Evolutionary conservation across 2,888 invertebrate species (phyloP), one percentile per base, ranked within the genome.

Genomic region (Pyrochroa serraticornis): DNA sequence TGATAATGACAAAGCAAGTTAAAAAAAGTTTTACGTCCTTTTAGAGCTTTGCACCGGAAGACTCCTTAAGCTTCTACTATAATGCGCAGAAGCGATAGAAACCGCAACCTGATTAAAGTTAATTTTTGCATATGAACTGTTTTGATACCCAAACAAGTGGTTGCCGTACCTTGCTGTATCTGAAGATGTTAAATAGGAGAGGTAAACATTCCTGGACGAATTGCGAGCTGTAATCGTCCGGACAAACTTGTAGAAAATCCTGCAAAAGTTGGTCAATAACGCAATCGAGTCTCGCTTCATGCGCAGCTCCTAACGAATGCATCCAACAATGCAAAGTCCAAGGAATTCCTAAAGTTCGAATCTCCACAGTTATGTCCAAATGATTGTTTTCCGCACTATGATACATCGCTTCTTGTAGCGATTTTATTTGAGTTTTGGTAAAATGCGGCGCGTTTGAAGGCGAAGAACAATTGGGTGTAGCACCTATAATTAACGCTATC

Each of bases 321-420:
- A 93, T 93, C 95, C 95, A 96, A 67, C 93, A 93, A 76, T 95
- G 93, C 14, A 95, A 79, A 0, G 93, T 94, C 95, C 95, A 96
- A 2, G 92, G 90, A 7, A 95, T 90, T 30, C 94, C 93, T 46
- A 94, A 80, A 35, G 91, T 89, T 55, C 94, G 85, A 32, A 96
- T 82, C 75, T 95, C 95, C 71, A 95, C 83, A 0, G 95, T 94
- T 65, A 95, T 91, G 74, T 95, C 95, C 53, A 95, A 82, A 77
- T 94, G 91, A 71, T 93, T 93, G 75, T 92, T 93, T 79, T 95
- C 95, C 0, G 94, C 92, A 60, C 93, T 93, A 75, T 94, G 94
- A 75, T 95, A 96, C 92, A 96, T 92, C 13, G 95, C 94, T 78
- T 95, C 95, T 74, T 95, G 93, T 55, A 95, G 81, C 38, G 91